Conservation (phyloP, 2,797 vertebrate genomes). For the Myiotriccus ornatus region DNA sequence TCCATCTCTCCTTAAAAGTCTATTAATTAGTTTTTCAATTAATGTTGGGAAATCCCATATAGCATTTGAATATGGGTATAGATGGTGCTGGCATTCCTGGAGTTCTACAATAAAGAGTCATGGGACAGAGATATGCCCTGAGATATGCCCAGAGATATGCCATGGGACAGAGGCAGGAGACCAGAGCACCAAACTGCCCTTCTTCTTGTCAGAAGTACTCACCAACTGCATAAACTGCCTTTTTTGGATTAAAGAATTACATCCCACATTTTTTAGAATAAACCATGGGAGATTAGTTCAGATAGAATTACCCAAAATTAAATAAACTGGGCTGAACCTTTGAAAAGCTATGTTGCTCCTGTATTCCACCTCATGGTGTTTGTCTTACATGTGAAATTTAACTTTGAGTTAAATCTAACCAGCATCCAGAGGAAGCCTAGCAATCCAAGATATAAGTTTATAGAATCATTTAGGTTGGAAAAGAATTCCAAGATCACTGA, state of each 20-base stretch:
- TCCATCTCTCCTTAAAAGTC: background rate
- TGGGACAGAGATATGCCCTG: background rate
- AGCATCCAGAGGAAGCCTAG: background rate
- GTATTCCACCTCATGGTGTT: background rate
- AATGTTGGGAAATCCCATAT: background rate
- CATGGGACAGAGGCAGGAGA: background rate
- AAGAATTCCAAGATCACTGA: background rate
- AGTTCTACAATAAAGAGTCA: background rate
- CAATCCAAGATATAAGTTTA: background rate
- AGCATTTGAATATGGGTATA: background rate
- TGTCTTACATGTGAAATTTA: background rate
- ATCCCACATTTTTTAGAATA: background rate
- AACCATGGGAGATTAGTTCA: background rate
- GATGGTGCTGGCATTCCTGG: background rate
- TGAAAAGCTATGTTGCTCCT: background rate
- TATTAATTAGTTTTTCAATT: background rate
- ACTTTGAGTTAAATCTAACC: background rate
- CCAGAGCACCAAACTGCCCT: background rate
- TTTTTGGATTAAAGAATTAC: background rate
- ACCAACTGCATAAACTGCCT: background rate
- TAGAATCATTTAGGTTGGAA: background rate
- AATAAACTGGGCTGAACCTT: background rate
- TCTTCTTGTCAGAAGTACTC: background rate
- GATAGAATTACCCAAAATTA: background rate
- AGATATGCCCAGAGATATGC: background rate